Base-by-base conservation (phyloP, 2,113 vertebrate species). In the Upupa epops region DNA sequence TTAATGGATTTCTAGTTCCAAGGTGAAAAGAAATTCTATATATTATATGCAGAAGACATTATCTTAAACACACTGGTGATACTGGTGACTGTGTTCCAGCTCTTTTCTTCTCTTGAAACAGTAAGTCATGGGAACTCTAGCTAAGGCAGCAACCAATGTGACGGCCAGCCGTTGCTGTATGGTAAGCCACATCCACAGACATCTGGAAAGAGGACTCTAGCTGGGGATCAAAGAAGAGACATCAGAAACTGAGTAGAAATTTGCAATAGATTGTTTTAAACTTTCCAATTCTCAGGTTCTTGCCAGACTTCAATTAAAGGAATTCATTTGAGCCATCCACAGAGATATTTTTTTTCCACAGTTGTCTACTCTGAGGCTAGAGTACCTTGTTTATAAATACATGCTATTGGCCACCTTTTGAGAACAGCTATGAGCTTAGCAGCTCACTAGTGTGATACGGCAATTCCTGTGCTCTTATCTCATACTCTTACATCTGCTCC, bases 81-180 rank as follows among this genome's bases (percentile, higher is more conserved):
- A n/a, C n/a, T n/a, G n/a, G n/a, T n/a, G n/a, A n/a, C n/a, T 13
- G 45, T 61, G 8, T 6, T 83, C 79, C 45, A 52, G 13, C 4
- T 66, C 24, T 86, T 64, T 65, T 24, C 6, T 77, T 61, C 5
- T 72, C 24, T 64, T 79, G 36, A 59, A 91, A 46, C 9, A 22
- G 24, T 17, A 68, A 68, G 31, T 21, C n/a, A 36, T 9, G 8
- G 28, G n/a, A 65, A 73, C 70, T 52, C 48, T 34, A 86, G 37
- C 18, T 17, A 21, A 90, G 20, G 22, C 2, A 4, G 5, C 17
- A 42, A 28, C 22, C 22, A 46, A 5, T 3, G 14, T 1, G 1
- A 32, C 58, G 16, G 54, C 22, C 10, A 52, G 8, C 40, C 55
- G 15, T 25, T 17, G 3, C 37, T 66, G 32, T 85, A 78, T 10